Base-by-base conservation (phyloP, 2,888 invertebrate species). In the Galerucella pusilla region DNA sequence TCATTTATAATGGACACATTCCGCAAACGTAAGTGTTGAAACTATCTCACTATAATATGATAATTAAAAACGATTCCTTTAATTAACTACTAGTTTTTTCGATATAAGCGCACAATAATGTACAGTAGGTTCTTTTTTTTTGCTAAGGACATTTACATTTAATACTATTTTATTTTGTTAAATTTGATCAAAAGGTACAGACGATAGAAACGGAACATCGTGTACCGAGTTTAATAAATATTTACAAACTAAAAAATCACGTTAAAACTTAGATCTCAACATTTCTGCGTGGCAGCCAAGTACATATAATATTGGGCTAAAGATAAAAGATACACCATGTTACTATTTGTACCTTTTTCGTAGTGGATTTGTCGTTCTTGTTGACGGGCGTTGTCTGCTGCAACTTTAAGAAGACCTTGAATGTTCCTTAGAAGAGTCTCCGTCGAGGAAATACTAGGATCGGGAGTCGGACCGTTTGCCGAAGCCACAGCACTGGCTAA, bases 381-480 rank as follows among this genome's bases (percentile, higher is more conserved):
- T 86, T 97, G 97, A 83, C 97, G 92, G 72, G 97, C 97, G 89
- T 97, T 97, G 88, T 98, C 97, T 2, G 97, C 97, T n/a, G 98
- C 98, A 77, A 98, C 97, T 89, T 98, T 97, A 79, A 98, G 92
- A 80, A 98, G 91, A 71, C 97, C 97, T 89, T 98, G 97, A 85
- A 98, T 98, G 88, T 98, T 98, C 85, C 97, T 91, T 81, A 98
- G 92, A 81, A 98, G 91, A 76, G 97, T 97, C 89, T 98, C 97
- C 75, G 97, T 97, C 84, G 97, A 97, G 80, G 95, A 95, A 83
- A 92, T 90, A 85, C 90, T 90, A 67, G 90, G 89, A 80, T 91
- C 91, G 82, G 91, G 92, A 75, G 81, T 79, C 78, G 87, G 84
- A 83, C 88, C 89, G 74, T 90, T 89, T 80, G 88, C 89, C 67